Percentiles rank a stretch among this genome's conserved stretches.
phyloP scores from a whole-genome alignment of 2,888 invertebrate species.

The Meteorus colon region DNA sequence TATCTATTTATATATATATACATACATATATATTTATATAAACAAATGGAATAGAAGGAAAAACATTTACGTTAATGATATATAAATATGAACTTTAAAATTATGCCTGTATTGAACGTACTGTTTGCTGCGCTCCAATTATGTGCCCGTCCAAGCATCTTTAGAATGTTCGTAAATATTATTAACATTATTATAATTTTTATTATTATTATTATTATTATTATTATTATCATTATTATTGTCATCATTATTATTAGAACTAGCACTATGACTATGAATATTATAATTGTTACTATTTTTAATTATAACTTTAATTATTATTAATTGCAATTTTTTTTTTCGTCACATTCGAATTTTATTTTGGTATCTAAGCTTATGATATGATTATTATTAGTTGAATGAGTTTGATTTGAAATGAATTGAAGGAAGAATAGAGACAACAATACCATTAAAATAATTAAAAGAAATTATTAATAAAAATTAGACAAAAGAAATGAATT shows the following conservation, averaged over 20 bases:
- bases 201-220: conserved; percentile 17
- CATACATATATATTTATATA: conserved; percentile 41
- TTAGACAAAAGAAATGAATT: conserved; percentile 10
- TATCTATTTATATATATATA: conserved; percentile 46
- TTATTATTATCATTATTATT: background rate
- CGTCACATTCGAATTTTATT: conserved; percentile 1
- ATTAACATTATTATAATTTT: conserved; percentile 22
- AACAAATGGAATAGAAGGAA: conserved; percentile 47
- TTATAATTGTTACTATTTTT: conserved; percentile 21
- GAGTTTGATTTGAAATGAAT: conserved; percentile 59
- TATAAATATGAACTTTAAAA: conserved; percentile 57
- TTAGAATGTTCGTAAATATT: conserved; percentile 51
- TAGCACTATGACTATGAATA: conserved; percentile 26
- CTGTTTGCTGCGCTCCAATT: conserved; percentile 64
- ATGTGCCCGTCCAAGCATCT: conserved; percentile 60
- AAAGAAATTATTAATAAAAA: background rate
- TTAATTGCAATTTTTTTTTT: conserved; percentile 67
- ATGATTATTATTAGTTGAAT: conserved; percentile 51
- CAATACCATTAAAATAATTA: conserved; percentile 19
- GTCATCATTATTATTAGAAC: conserved; percentile 40
- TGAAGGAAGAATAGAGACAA: conserved; percentile 13
- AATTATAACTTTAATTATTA: conserved; percentile 31
- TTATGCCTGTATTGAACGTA: conserved; percentile 59
- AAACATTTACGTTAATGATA: conserved; percentile 60
- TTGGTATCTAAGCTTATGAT: conserved; percentile 44